Evolutionary conservation across 2,797 vertebrate species (phyloP).

Genomic region (Halcyon chelicuti): DNA sequence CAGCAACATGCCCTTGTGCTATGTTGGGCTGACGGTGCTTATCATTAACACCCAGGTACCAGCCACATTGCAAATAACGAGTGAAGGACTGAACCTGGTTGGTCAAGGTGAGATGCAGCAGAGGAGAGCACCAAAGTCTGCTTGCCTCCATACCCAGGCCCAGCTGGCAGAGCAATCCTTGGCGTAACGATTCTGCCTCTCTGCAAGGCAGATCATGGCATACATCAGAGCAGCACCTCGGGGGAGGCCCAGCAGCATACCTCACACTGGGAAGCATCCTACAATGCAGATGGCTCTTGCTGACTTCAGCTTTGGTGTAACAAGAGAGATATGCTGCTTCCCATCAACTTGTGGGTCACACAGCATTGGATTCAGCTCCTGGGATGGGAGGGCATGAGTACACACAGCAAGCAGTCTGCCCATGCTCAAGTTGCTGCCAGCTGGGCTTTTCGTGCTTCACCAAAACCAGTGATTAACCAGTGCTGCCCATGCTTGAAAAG

Average conservation of each 20-base stretch:
- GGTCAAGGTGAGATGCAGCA: neutral
- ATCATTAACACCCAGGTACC: neutral
- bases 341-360: neutral
- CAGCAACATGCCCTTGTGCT: neutral
- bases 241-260: neutral
- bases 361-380: neutral
- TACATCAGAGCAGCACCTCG: neutral
- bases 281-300: neutral
- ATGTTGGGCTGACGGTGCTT: neutral
- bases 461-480: neutral
- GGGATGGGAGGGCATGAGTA: neutral
- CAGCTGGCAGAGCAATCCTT: neutral
- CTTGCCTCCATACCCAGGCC: neutral
- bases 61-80: rapidly evolving
- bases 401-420: neutral
- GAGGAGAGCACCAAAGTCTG: neutral
- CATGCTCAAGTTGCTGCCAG: neutral
- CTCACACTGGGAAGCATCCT: neutral
- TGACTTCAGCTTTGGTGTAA: neutral
- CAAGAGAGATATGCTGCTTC: neutral
- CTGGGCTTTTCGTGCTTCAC: neutral
- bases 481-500: neutral
- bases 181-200: neutral
- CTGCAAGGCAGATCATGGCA: neutral
- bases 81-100: neutral